Percentiles rank a stretch among this genome's conserved stretches.
Conservation (phyloP, 2,888 invertebrate species). For the Caenorhabditis zanzibari region DNA sequence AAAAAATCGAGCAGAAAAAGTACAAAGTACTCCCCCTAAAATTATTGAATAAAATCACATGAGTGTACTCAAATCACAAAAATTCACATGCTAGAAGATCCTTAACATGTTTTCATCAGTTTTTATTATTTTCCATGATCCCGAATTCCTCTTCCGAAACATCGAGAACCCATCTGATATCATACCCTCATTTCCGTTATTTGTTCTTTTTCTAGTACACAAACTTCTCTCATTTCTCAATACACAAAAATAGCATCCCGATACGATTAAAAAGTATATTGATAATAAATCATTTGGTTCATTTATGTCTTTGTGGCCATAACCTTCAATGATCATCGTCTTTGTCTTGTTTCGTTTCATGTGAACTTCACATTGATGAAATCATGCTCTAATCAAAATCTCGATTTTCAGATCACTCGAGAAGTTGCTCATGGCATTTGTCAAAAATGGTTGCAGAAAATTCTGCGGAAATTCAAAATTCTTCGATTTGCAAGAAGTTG, state of each 20-base stretch:
- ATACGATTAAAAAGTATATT: slow-evolving; percentile 20
- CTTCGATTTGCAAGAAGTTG: neutral
- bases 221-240: neutral
- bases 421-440: slow-evolving; percentile 3
- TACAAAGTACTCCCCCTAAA: too few relatives aligned
- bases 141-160: slow-evolving; percentile 7
- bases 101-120: neutral
- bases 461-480: slow-evolving; percentile 14
- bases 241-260: slow-evolving; percentile 18
- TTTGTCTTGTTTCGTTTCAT: slow-evolving; percentile 32
- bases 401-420: slow-evolving; percentile 6
- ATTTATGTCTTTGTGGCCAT: slow-evolving; percentile 25
- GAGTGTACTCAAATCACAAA: too few relatives aligned
- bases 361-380: slow-evolving; percentile 24
- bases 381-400: neutral
- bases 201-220: slow-evolving; percentile 13
- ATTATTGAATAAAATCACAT: too few relatives aligned
- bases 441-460: slow-evolving; percentile 13
- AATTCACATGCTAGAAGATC: too few relatives aligned
- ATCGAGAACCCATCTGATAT: slow-evolving; percentile 23
- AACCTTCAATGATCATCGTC: slow-evolving; percentile 55
- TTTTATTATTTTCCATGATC: slow-evolving; percentile 6
- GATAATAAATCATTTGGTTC: slow-evolving; percentile 48
- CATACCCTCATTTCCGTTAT: slow-evolving; percentile 15
- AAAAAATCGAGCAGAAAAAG: too few relatives aligned